A percentile compares a stretch with the other conserved stretches of the same genome.
Conservation (phyloP, 2,113 vertebrate genomes). For the Microtus montanus region DNA sequence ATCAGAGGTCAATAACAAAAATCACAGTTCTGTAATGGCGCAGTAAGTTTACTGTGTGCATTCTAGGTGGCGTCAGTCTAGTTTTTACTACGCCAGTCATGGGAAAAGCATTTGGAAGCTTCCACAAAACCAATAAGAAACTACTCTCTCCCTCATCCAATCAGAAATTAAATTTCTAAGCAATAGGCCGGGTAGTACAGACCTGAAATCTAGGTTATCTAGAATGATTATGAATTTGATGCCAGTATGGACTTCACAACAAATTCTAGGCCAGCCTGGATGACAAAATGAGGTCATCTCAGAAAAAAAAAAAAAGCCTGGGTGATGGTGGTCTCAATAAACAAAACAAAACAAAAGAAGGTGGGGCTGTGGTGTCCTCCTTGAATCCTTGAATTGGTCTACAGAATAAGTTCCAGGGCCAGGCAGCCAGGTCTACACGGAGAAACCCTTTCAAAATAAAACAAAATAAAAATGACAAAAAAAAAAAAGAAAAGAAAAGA, state of each 20-base stretch:
- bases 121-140: not conserved
- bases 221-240: not conserved
- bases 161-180: not conserved
- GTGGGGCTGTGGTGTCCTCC: no score
- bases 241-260: not conserved
- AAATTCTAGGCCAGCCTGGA: not conserved
- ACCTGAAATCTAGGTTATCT: not conserved
- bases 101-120: not conserved
- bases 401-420: not conserved
- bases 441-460: not conserved
- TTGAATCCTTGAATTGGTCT: not conserved
- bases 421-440: not conserved
- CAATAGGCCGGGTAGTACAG: not conserved
- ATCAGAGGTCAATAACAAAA: not conserved
- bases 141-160: not conserved
- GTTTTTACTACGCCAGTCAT: not conserved
- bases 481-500: not conserved
- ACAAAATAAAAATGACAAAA: not conserved
- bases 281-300: not conserved
- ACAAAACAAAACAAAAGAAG: no score
- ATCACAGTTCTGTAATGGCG: not conserved
- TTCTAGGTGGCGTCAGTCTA: not conserved
- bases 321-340: no score
- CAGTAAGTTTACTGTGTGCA: not conserved
- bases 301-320: not conserved